These are phyloP conservation scores for Helleia helle DNA, from an alignment of 2,888 invertebrate genomes.

Conservation along the genomic window DNA sequence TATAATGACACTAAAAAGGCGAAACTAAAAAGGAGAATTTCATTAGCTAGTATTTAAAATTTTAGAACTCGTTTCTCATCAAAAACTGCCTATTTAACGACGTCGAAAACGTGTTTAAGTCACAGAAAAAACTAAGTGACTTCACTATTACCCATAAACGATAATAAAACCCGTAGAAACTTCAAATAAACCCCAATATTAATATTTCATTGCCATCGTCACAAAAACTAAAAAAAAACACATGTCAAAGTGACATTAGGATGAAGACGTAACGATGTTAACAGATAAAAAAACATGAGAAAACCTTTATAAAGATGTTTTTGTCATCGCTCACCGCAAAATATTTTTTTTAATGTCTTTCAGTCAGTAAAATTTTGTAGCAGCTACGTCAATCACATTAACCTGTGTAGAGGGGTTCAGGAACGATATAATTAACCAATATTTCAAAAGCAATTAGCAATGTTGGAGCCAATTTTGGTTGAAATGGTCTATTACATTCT, in stretches of 20 bases:
- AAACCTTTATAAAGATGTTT: constrained; percentile 12
- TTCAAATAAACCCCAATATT: constrained; percentile 7
- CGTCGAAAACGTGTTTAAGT: background rate
- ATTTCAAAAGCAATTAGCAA: no score
- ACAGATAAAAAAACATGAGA: constrained; percentile 16
- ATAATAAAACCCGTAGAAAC: constrained; percentile 3
- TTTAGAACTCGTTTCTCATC: no score
- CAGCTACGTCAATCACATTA: no score
- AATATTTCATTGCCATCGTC: constrained; percentile 6
- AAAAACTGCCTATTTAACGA: background rate
- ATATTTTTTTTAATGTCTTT: constrained; percentile 5
- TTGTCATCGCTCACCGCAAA: background rate
- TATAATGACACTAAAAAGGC: no score
- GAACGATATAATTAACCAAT: no score
- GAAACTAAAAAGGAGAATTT: no score
- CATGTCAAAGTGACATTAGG: constrained; percentile 15
- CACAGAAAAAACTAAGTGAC: background rate
- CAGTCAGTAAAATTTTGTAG: background rate
- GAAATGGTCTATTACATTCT: no score
- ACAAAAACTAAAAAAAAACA: constrained; percentile 9
- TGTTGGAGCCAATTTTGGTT: no score
- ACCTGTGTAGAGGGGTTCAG: no score
- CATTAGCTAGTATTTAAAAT: no score
- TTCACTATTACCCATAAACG: constrained; percentile 2
- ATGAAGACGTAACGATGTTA: constrained; percentile 21